Evolutionary conservation across 2,113 vertebrate genomes (phyloP).

Genomic region (Mastomys natalensis): DNA sequence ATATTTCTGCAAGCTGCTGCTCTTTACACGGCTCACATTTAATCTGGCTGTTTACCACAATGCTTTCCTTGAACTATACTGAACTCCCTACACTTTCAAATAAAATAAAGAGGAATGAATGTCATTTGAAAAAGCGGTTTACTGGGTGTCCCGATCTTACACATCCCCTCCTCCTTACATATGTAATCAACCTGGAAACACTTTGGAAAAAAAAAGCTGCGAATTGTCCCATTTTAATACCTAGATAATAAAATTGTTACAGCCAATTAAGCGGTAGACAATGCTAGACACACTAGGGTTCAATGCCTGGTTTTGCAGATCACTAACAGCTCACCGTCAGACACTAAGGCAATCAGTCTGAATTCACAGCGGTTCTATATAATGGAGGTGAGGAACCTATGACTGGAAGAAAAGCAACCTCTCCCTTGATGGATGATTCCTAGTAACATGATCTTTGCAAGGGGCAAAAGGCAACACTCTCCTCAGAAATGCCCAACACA

Average conservation of each 20-base stretch:
- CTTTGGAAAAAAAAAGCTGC: constrained; percentile 83
- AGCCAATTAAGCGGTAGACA: constrained; percentile 81
- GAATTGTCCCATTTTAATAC: constrained; percentile 82
- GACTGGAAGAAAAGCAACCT: constrained; percentile 5
- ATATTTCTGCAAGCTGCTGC: constrained; percentile 90
- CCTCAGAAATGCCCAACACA: constrained; percentile 4
- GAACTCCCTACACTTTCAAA: constrained; percentile 88
- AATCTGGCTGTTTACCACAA: constrained; percentile 89
- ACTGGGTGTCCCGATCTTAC: constrained; percentile 83
- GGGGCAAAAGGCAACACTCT: not conserved
- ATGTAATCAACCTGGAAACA: constrained; percentile 86
- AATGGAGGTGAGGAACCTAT: constrained; percentile 51
- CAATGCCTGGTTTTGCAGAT: constrained; percentile 67
- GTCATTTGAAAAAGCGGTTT: constrained; percentile 87
- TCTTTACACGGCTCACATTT: constrained; percentile 91
- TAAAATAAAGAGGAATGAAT: constrained; percentile 89
- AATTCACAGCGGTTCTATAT: constrained; percentile 47
- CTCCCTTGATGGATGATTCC: not conserved
- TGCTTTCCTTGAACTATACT: constrained; percentile 90
- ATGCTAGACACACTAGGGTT: constrained; percentile 63
- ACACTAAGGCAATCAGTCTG: constrained; percentile 44
- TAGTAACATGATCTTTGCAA: not conserved
- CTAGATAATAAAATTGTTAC: constrained; percentile 84
- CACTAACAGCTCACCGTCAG: constrained; percentile 19
- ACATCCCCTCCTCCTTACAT: constrained; percentile 81